Evolutionary conservation across 2,113 vertebrate species (phyloP), one percentile per base, ranked within the genome.

Genomic region (Dasyprocta punctata): DNA sequence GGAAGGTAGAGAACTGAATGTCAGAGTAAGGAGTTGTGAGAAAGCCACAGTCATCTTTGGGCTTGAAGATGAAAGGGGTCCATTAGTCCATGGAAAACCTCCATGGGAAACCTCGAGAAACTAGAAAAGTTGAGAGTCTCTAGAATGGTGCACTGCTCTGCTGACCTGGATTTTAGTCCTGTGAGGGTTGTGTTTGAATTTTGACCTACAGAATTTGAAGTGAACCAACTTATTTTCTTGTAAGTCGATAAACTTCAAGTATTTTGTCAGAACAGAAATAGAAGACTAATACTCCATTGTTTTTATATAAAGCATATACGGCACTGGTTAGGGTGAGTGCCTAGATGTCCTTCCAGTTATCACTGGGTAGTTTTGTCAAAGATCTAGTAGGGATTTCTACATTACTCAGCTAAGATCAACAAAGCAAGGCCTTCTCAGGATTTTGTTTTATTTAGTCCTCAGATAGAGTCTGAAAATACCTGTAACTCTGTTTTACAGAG

Each of bases 21-120:
- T 1, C 13, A 41, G 12, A 54, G 4, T 24, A 28, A 49, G 3
- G 1, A 0, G 33, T 44, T 1, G 0, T 33, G 33, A 80, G 4
- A 87, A 83, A 78, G 26, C 22, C 19, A 36, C 24, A 41, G 12
- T 0, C 7, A 30, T 10, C 52, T 14, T 0, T 84, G 24, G 10
- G 60, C 14, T n/a, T 94, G n/a, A 89, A 80, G 60, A 52, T 33
- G 10, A 47, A 61, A 73, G n/a, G 2, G 8, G 9, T 17, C 0
- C n/a, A 30, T 6, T 33, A 16, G 33, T 20, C 14, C 1, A 1
- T n/a, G n/a, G n/a, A n/a, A n/a, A n/a, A n/a, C n/a, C n/a, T n/a
- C n/a, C n/a, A n/a, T 8, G 30, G 41, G 26, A 11, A 65, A 1
- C 0, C 26, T 58, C 24, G 16, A 80, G 65, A 52, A 63, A 4